A percentile compares a stretch with the other conserved stretches of the same genome.
Conservation (phyloP, 2,113 vertebrate species). For the Orthonyx spaldingii region DNA sequence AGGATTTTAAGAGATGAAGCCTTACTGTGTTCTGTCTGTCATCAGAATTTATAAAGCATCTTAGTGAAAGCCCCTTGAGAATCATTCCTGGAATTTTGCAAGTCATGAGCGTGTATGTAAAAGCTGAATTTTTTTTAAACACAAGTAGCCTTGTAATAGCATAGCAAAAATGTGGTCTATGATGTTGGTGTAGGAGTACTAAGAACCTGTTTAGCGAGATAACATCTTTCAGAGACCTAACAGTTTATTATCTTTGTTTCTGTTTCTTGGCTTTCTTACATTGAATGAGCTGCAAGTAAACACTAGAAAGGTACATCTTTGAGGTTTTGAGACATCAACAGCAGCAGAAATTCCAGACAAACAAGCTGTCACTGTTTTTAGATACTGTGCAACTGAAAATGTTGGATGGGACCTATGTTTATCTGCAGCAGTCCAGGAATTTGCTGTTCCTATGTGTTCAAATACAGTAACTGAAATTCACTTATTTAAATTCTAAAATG, state of each 20-base stretch:
- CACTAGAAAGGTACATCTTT: background rate
- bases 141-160: conserved; percentile 1
- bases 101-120: conserved; percentile 62
- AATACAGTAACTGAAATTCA: background rate
- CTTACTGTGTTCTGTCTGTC: conserved; percentile 48
- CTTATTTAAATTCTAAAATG: background rate
- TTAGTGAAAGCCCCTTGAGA: conserved; percentile 56
- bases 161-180: background rate
- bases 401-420: background rate
- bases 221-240: conserved; percentile 1
- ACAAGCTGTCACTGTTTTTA: conserved; percentile 32
- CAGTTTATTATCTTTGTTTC: conserved; percentile 19
- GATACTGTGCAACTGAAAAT: background rate
- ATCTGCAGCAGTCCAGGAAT: background rate
- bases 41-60: conserved; percentile 59
- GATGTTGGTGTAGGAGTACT: background rate
- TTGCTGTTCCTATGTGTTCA: background rate
- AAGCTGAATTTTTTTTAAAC: background rate
- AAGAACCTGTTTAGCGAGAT: background rate
- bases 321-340: background rate
- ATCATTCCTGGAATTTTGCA: conserved; percentile 61
- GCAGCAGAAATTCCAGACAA: conserved; percentile 16
- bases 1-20: conserved; percentile 46
- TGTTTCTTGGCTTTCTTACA: background rate
- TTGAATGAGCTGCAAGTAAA: background rate